Percentiles rank a stretch among this genome's conserved stretches.
Evolutionary conservation across 2,888 invertebrate species (phyloP).

Genomic region (Apantesis nais): DNA sequence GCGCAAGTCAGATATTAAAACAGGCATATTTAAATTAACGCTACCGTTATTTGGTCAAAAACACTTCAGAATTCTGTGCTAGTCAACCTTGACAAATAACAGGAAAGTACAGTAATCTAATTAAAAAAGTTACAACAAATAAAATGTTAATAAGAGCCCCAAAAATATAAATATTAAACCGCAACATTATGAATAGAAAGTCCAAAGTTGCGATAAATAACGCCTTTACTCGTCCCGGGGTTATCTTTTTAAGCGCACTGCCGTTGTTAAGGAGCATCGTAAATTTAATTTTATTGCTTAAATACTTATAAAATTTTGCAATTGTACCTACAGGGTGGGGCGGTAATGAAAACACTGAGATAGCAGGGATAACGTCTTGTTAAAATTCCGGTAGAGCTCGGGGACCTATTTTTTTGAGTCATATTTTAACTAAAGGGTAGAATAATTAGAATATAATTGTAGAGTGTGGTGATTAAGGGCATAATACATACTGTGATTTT

Average conservation of each 20-base stretch:
- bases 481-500: background rate
- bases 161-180: slow-evolving; percentile 62
- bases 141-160: slow-evolving; percentile 58
- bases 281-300: slow-evolving; percentile 72
- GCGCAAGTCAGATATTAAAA: background rate
- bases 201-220: slow-evolving; percentile 67
- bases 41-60: background rate
- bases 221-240: slow-evolving; percentile 66
- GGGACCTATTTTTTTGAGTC: slow-evolving; percentile 42
- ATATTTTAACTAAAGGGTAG: slow-evolving; percentile 31
- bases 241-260: slow-evolving; percentile 69
- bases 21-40: background rate
- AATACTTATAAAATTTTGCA: slow-evolving; percentile 66
- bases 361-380: slow-evolving; percentile 46
- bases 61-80: slow-evolving; percentile 6
- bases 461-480: background rate
- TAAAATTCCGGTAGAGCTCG: slow-evolving; percentile 47
- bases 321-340: slow-evolving; percentile 51
- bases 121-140: slow-evolving; percentile 51
- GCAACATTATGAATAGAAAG: slow-evolving; percentile 65
- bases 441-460: slow-evolving; percentile 35
- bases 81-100: background rate
- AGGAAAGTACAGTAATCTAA: slow-evolving; percentile 20
- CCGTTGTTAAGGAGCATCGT: slow-evolving; percentile 62
- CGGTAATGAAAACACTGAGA: slow-evolving; percentile 54